Base-by-base conservation (phyloP, 2,888 invertebrate species). In the Xestia sexstrigata region DNA sequence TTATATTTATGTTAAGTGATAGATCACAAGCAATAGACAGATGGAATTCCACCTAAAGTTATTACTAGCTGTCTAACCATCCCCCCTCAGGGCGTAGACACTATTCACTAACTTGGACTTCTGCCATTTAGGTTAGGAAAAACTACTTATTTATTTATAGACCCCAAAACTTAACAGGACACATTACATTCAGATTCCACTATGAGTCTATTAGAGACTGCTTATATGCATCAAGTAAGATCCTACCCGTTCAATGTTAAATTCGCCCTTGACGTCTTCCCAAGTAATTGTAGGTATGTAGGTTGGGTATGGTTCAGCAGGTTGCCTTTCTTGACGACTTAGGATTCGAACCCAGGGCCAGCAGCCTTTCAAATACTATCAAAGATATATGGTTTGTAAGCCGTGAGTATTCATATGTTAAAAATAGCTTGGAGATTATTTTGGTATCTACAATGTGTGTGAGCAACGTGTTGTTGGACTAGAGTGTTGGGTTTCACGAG, bases 401-500 rank as follows among this genome's bases (percentile, higher is more conserved):
- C 17, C 3, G 42, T 39, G 7, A 6, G 15, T 42, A 26, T n/a
- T 35, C 7, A 20, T 65, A 47, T 20, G 74, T 26, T 58, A 58
- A 9, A n/a, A 35, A 26, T 52, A 66, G 45, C 9, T 23, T 20
- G 30, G 23, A 74, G 5, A 66, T 49, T 17, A 52, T 39, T 66
- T 49, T 66, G 4, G 58, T 42, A 45, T n/a, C 2, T 62, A 30
- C 8, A 55, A 39, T 0, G 39, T n/a, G 45, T 69, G n/a, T 30
- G 35, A n/a, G 11, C 20, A 30, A 63, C 35, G 17, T 20, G 20
- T n/a, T 60, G 42, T 26, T 11, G 9, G 73, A 26, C 17, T 30
- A 20, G 5, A 47, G 78, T 79, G 52, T 52, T 26, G 26, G n/a
- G 26, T 78, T 79, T 52, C 45, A 62, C 42, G 4, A 65, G n/a